These are phyloP conservation scores for Vollenhovia emeryi DNA, from an alignment of 1,140 invertebrate genomes.

Conservation along the genomic window DNA sequence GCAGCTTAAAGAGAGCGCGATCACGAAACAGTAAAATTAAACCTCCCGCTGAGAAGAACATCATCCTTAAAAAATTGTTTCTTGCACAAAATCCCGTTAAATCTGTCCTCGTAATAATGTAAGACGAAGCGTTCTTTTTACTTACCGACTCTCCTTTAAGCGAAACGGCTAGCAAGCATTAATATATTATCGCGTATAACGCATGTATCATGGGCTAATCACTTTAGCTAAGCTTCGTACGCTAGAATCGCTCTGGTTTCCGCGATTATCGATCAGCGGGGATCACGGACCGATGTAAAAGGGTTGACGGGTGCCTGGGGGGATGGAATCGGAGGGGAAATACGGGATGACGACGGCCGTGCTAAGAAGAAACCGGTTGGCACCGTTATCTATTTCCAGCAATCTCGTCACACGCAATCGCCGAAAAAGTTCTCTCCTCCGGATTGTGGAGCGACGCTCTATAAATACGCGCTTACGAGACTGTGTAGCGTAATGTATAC, in stretches of 20 bases:
- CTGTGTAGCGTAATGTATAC: constrained; percentile 56
- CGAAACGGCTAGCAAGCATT: neutral
- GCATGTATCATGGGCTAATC: neutral
- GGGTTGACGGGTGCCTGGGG: neutral
- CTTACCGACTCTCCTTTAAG: neutral
- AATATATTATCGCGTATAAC: neutral
- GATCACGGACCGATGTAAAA: neutral
- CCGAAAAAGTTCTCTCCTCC: constrained; percentile 69
- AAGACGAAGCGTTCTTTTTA: neutral
- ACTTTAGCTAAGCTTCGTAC: neutral
- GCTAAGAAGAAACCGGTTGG: neutral
- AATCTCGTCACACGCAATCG: constrained; percentile 65
- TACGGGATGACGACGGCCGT: neutral
- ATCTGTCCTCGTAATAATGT: neutral
- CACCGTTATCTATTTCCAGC: constrained; percentile 66
- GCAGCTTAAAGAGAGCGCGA: neutral
- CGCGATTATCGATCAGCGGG: neutral
- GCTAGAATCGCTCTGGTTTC: neutral
- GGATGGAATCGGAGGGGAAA: constrained; percentile 4
- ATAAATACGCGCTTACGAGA: constrained; percentile 74
- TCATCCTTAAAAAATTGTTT: neutral
- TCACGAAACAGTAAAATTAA: neutral
- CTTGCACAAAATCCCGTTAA: neutral
- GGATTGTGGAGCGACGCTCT: constrained; percentile 44
- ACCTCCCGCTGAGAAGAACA: neutral